Evolutionary conservation across 2,888 invertebrate species (phyloP).

Genomic region (Galerucella nymphaeae): DNA sequence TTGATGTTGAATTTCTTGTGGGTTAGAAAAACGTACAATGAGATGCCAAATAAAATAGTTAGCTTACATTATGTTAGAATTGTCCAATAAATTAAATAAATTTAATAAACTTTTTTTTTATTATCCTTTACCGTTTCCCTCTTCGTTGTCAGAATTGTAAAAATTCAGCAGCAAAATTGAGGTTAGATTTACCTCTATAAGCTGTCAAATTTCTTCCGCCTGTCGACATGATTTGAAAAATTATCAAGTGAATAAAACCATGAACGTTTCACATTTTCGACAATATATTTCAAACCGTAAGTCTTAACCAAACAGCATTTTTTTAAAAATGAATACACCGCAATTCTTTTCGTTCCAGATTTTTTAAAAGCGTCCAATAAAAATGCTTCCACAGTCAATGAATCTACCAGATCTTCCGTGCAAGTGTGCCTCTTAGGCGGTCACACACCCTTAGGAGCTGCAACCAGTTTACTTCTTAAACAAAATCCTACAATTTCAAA

Average conservation of each 20-base stretch:
- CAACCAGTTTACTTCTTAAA: conserved; percentile 67
- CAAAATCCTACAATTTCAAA: conserved; percentile 66
- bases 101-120: too few relatives aligned
- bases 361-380: conserved; percentile 11
- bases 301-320: background rate
- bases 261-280: conserved; percentile 38
- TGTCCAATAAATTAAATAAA: too few relatives aligned
- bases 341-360: background rate
- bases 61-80: too few relatives aligned
- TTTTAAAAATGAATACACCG: background rate
- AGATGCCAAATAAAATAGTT: too few relatives aligned
- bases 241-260: conserved; percentile 34
- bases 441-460: conserved; percentile 67
- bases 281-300: background rate
- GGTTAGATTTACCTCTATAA: too few relatives aligned
- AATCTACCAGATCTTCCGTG: conserved; percentile 38
- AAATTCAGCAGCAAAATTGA: too few relatives aligned
- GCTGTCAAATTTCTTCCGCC: conserved; percentile 5
- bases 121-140: too few relatives aligned
- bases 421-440: conserved; percentile 67
- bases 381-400: conserved; percentile 9
- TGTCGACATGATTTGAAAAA: conserved; percentile 38
- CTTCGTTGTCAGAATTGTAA: too few relatives aligned
- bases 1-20: too few relatives aligned
- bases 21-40: too few relatives aligned